Evolutionary conservation across 2,797 vertebrate genomes (phyloP), one percentile per base, ranked within the genome.

Genomic region (Anableps anableps): DNA sequence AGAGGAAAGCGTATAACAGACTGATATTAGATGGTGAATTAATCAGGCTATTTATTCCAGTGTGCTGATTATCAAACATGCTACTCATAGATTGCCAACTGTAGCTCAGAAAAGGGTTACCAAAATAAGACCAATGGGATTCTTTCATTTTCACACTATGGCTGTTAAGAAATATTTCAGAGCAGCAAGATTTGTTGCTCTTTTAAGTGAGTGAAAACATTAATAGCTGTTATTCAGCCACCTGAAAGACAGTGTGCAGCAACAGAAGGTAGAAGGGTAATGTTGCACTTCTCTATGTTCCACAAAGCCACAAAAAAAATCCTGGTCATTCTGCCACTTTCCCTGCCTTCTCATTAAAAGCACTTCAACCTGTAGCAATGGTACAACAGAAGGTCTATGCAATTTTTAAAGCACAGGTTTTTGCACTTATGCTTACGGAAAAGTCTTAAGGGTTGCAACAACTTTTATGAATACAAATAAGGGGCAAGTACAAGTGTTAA

Each of bases 381-480:
- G 23, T 70, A 11, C 9, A 68, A 41, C 36, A 41, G 10, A 41
- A 70, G 11, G 4, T n/a, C 9, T 21, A 23, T 23, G 19, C 4
- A 66, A 2, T 36, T 62, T 62, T 62, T 8, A 62, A 62, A 62
- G 6, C 8, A 6, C 31, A 34, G 19, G 60, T 23, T 66, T 70
- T 14, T 70, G 3, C 3, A 43, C 11, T 7, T 43, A 9, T 1
- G 9, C 0, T 62, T 8, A 62, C 43, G 36, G 68, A 84, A 79
- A 78, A 88, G 78, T 75, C 79, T 87, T 60, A 75, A 86, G 78
- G 87, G 80, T 3, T 43, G 81, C 78, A 64, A 48, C 87, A 75
- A 82, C 55, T 83, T 48, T 81, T 86, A 73, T 81, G 80, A 85
- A 86, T 62, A 86, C 70, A 89, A 84, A 89, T 4, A 50, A 53